Evolutionary conservation across 30 jellyfish, hydroid and myxozoan genomes (phyloP).

Genomic region (Hydra vulgaris): DNA sequence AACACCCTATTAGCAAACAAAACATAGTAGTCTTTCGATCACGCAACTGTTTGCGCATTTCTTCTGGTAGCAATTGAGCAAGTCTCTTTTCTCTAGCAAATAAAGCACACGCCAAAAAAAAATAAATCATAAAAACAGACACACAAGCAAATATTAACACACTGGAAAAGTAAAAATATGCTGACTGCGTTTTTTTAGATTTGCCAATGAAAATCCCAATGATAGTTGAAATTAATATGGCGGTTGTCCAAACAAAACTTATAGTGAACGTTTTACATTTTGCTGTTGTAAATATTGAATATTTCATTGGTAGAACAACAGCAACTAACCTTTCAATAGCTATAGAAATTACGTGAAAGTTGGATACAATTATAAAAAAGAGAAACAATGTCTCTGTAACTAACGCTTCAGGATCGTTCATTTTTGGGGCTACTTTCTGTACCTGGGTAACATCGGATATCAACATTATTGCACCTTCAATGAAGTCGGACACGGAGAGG

Average conservation of each 20-base stretch:
- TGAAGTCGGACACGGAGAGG: constrained; percentile 19
- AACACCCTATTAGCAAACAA: too few species aligned
- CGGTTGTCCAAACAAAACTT: constrained; percentile 13
- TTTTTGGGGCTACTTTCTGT: not conserved
- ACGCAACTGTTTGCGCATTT: too few species aligned
- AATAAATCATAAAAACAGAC: too few species aligned
- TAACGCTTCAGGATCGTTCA: constrained; percentile 7
- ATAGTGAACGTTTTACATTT: constrained; percentile 19
- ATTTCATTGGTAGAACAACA: constrained; percentile 7
- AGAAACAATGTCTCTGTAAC: constrained; percentile 7
- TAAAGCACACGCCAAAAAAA: too few species aligned
- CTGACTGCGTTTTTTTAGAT: not conserved
- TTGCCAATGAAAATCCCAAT: not conserved
- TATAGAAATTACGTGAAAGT: constrained; percentile 20
- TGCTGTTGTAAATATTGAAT: constrained; percentile 7
- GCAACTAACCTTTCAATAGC: constrained; percentile 25
- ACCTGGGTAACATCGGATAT: constrained; percentile 8
- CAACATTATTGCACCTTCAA: constrained; percentile 4
- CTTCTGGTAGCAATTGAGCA: too few species aligned
- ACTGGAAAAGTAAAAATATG: too few species aligned
- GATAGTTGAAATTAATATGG: not conserved
- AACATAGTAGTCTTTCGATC: too few species aligned
- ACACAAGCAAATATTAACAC: too few species aligned
- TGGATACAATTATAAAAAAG: constrained; percentile 7
- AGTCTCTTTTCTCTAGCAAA: too few species aligned